Evolutionary conservation across 2,113 vertebrate species (phyloP), one percentile per base, ranked within the genome.

Genomic region (Cyprinus carpio): DNA sequence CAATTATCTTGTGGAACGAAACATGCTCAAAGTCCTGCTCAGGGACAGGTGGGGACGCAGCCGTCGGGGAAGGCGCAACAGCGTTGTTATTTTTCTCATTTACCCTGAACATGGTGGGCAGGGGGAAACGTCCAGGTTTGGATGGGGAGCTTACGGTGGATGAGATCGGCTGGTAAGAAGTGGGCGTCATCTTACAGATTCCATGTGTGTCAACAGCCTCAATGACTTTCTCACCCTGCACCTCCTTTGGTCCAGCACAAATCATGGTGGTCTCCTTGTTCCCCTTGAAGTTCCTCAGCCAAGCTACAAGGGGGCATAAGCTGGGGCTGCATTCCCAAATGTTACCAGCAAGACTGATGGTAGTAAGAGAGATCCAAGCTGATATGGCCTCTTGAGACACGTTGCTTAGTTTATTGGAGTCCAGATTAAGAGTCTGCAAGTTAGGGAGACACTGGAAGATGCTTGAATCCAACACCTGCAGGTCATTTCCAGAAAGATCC

Each of bases 371-470:
- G 93, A 98, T 97, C 98, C 98, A 99, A 0, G 96, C 93, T 54
- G 95, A 96, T 86, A 96, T 95, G 27, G 96, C 96, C 93, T 97
- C 96, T 93, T 98, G 97, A 20, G 97, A 97, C 91, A 99, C 92
- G 60, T 98, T 98, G 92, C 95, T 98, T 64, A 99, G 96, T 85
- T 98, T 98, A 93, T 99, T 99, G 92, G 97, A 99, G 95, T 99
- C 97, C 94, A 99, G 91, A 91, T 98, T 98, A 9, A 99, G 95
- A 84, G 97, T 99, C 51, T 98, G 98, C 88, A 99, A 93, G 88
- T 99, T 99, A 67, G 97, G 97, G 77, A 99, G 96, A 91, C 97
- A 97, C 85, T 96, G 97, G 92, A 97, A 99, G 2, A 97, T 97
- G 51, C 96, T 96, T 0, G 96, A 94, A 81, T 98, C 97, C 81